Conservation (phyloP, 2,113 vertebrate genomes). For the Bos javanicus region DNA sequence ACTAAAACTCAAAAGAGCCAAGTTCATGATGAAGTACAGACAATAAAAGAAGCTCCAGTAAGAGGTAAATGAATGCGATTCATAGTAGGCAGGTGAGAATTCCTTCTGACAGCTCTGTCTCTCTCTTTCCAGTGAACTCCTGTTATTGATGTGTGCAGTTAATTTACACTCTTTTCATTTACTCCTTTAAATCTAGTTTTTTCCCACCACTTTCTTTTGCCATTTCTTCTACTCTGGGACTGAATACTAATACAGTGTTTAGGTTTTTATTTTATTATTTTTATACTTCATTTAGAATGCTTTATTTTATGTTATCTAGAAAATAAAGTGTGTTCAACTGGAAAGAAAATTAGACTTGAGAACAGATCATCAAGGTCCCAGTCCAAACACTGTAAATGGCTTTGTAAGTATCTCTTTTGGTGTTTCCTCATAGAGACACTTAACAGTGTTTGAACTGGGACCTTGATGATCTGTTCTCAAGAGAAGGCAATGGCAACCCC, state of each 20-base stretch:
- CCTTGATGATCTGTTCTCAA: too few relatives aligned
- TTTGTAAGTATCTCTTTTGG: background rate
- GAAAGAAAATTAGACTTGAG: conserved; percentile 1
- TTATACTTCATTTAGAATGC: background rate
- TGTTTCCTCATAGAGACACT: background rate
- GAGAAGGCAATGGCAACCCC: too few relatives aligned
- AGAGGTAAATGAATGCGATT: background rate
- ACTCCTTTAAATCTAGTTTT: background rate
- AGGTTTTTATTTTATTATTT: background rate
- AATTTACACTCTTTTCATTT: background rate
- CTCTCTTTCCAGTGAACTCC: background rate
- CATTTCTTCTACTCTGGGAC: background rate
- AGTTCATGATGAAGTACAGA: background rate
- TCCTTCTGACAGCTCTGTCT: background rate
- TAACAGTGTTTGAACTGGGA: too few relatives aligned
- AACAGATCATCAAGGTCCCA: background rate
- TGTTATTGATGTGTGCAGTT: background rate
- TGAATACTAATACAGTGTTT: background rate
- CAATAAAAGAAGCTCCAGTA: background rate
- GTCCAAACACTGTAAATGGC: background rate
- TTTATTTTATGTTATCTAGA: background rate
- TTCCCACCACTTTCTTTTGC: background rate
- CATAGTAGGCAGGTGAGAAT: background rate
- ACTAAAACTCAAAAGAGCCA: background rate
- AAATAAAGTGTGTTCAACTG: background rate